phyloP scores from a whole-genome alignment of 2,797 vertebrate species.

The Enteromius unitaeniatus region DNA sequence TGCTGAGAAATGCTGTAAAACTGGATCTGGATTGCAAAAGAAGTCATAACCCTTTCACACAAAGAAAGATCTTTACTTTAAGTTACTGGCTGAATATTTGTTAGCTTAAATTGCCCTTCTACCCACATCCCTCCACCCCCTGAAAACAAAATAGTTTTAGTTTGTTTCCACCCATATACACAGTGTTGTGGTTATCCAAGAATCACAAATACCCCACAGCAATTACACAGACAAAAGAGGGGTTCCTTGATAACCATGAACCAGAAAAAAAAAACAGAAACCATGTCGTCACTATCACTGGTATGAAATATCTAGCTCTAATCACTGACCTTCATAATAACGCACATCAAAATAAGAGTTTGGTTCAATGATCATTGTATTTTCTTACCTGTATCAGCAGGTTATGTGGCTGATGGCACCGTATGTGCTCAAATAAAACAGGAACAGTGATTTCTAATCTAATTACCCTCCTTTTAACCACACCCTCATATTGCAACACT shows the following conservation, averaged over 20 bases:
- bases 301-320: not conserved
- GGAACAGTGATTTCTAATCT: not conserved
- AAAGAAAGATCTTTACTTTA: not conserved
- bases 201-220: not conserved
- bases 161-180: conserved; percentile 3
- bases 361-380: not conserved
- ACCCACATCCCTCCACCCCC: not conserved
- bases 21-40: not conserved
- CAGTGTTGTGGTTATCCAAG: not conserved
- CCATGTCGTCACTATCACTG: not conserved
- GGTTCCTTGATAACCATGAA: not conserved
- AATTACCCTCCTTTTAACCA: conserved; percentile 12
- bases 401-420: not conserved
- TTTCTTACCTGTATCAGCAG: conserved; percentile 28
- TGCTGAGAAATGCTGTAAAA: conserved; percentile 1
- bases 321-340: not conserved
- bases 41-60: not conserved
- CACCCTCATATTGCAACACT: conserved; percentile 5
- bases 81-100: not conserved
- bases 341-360: not conserved
- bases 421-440: not conserved
- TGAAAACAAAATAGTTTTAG: not conserved
- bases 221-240: not conserved
- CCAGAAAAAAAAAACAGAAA: not conserved
- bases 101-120: not conserved